Conservation (phyloP, 2,797 vertebrate species). For the Molossus alvarezi region DNA sequence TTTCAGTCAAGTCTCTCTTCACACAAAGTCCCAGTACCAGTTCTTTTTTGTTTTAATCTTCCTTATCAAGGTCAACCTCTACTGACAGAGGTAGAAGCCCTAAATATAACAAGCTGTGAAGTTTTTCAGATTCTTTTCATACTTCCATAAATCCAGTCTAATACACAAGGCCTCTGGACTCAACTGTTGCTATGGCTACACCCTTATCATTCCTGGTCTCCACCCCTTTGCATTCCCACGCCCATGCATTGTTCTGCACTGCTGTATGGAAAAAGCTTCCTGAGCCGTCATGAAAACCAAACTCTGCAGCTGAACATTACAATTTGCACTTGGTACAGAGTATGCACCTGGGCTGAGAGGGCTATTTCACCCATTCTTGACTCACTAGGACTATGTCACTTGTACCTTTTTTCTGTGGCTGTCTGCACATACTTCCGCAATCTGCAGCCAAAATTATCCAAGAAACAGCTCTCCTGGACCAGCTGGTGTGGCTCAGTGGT, state of each 20-base stretch:
- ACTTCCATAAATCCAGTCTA: background rate
- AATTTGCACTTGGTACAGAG: background rate
- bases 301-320: background rate
- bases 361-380: background rate
- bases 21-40: background rate
- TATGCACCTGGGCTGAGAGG: background rate
- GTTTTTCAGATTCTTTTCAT: background rate
- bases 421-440: background rate
- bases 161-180: background rate
- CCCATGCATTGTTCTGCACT: background rate
- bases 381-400: background rate
- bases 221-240: background rate
- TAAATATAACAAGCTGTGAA: background rate
- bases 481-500: too few relatives aligned
- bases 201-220: too few relatives aligned
- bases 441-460: background rate
- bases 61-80: background rate
- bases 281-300: background rate
- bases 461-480: background rate
- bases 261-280: background rate
- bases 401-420: background rate
- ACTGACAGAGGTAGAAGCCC: background rate
- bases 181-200: background rate
- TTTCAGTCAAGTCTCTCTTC: background rate
- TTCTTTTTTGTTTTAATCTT: constrained; percentile 36